Base-by-base conservation (phyloP, 2,113 vertebrate species). In the Ctenomys sociabilis region DNA sequence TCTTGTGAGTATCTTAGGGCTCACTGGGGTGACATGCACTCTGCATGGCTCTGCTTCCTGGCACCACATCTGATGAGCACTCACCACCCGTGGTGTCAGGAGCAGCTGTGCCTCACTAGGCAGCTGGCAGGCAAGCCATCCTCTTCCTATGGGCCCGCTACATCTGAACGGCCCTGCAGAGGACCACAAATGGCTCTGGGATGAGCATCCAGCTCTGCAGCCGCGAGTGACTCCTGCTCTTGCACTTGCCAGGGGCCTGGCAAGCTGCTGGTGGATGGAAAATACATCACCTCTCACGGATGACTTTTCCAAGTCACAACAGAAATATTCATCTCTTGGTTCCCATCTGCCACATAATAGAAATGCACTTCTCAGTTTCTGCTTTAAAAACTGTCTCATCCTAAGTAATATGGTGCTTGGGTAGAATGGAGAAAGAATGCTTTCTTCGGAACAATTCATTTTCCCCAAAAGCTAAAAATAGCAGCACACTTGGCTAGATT, bases 401-500 rank as follows among this genome's bases (percentile, higher is more conserved):
- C 78, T 95, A 97, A 97, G 78, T 95, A 96, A 97, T 96, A 59
- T 40, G 75, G 70, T 81, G 85, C 96, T 96, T 88, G 49, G 83
- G 32, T 64, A 24, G 75, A 95, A 93, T 64, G 61, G 72, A 94
- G 63, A 93, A 98, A 59, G 85, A 77, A 92, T 96, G 95, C 96
- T 97, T 98, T 97, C 88, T 92, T 97, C 81, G 96, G 93, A 97
- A 93, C 91, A 97, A 95, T 96, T 97, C 0, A 94, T 98, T 97
- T 97, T 89, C 97, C 92, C 94, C 54, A 13, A 97, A 97, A 95
- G 68, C 97, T 98, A 97, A 98, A 98, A 98, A 98, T 98, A 98
- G 91, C 45, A 75, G 96, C 82, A 92, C 96, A 85, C 84, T 97
- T 95, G 97, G 97, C 95, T 95, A 96, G 95, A 97, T 97, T 95